Percentiles rank a stretch among this genome's conserved stretches.
Conservation (phyloP, 2,113 vertebrate genomes). For the Hippocampus mohnikei region DNA sequence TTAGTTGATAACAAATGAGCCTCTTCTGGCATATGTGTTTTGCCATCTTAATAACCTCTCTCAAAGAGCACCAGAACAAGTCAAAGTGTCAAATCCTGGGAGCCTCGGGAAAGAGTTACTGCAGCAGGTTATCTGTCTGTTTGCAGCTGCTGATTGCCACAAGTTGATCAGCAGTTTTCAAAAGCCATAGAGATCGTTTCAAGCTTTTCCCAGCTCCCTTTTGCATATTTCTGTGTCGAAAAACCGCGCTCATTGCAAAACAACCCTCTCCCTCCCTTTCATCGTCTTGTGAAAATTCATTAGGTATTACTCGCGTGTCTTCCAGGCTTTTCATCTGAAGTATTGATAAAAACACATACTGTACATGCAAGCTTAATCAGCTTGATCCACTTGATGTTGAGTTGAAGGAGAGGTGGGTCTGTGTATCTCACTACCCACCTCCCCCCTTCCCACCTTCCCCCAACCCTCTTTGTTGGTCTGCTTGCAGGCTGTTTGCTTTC, state of each 20-base stretch:
- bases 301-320: conserved; percentile 43
- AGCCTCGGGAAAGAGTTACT: conserved; percentile 16
- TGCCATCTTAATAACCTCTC: conserved; percentile 18
- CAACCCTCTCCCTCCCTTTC: conserved; percentile 45
- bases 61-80: not conserved
- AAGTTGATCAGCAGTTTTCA: conserved; percentile 25
- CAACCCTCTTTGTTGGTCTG: conserved; percentile 26
- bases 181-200: conserved; percentile 20
- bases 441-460: not conserved
- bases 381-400: conserved; percentile 51
- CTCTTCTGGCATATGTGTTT: not conserved
- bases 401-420: conserved; percentile 39
- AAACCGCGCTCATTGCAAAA: conserved; percentile 19
- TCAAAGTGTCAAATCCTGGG: conserved; percentile 20
- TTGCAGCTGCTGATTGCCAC: conserved; percentile 43
- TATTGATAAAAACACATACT: conserved; percentile 49
- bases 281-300: conserved; percentile 60
- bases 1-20: too few relatives aligned
- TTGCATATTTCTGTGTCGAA: conserved; percentile 22
- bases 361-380: conserved; percentile 53
- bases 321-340: conserved; percentile 51
- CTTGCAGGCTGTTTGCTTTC: conserved; percentile 74
- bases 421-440: conserved; percentile 6
- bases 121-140: conserved; percentile 47
- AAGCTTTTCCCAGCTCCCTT: conserved; percentile 1